A percentile compares a stretch with the other conserved stretches of the same genome.
Evolutionary conservation across 1,140 invertebrate genomes (phyloP).

Genomic region (Drosophila watanabei): DNA sequence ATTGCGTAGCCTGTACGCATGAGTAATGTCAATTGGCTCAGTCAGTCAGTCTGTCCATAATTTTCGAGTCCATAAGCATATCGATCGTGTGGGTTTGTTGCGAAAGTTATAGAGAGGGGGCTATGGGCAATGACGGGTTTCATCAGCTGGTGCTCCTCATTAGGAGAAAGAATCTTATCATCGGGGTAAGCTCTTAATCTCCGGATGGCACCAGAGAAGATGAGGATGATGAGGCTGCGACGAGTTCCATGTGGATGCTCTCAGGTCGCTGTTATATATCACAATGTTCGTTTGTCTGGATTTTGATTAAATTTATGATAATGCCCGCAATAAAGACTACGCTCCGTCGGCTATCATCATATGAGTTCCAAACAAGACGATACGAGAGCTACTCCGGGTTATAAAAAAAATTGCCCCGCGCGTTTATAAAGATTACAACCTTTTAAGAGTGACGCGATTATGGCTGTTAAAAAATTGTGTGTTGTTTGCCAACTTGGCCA

Average conservation of each 20-base stretch:
- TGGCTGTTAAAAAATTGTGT: constrained; percentile 26
- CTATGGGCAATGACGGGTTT: not conserved
- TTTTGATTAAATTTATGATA: constrained; percentile 83
- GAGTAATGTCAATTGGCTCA: constrained; percentile 67
- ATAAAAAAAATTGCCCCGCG: constrained; percentile 47
- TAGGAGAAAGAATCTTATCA: constrained; percentile 33
- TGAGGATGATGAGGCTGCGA: not conserved
- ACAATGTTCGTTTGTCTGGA: constrained; percentile 45
- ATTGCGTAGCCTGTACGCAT: constrained; percentile 75
- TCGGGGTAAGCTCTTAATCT: constrained; percentile 56
- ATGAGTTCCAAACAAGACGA: constrained; percentile 23
- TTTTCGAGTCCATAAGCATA: constrained; percentile 51
- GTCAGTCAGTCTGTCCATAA: constrained; percentile 25
- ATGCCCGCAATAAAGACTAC: constrained; percentile 62
- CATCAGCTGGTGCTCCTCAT: constrained; percentile 26
- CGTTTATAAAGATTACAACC: constrained; percentile 57
- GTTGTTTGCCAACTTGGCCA: constrained; percentile 46
- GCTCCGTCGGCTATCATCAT: constrained; percentile 19
- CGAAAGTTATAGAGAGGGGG: constrained; percentile 12
- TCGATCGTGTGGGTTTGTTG: constrained; percentile 20
- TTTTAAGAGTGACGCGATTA: constrained; percentile 36
- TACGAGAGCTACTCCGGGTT: constrained; percentile 6
- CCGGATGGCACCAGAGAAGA: not conserved
- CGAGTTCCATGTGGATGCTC: constrained; percentile 23
- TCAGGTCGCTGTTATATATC: constrained; percentile 35